Evolutionary conservation across 1,140 invertebrate species (phyloP).

Genomic region (Drosophila serrata): DNA sequence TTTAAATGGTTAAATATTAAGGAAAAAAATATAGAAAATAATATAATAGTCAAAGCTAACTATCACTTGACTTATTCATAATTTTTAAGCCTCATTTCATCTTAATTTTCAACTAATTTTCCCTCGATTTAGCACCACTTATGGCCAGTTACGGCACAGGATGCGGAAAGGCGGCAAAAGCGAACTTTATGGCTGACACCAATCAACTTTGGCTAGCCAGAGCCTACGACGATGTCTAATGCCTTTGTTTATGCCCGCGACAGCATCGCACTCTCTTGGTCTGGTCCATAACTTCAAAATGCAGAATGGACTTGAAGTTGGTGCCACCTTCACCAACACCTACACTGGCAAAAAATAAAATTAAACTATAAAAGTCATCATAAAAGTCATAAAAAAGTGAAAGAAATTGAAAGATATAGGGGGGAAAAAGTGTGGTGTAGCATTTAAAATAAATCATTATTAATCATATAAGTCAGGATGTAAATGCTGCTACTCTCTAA

Average conservation of each 20-base stretch:
- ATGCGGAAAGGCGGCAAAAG: slow-evolving; percentile 49
- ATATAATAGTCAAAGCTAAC: too few relatives aligned
- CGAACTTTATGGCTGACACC: slow-evolving; percentile 82
- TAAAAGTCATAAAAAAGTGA: neutral
- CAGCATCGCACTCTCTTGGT: slow-evolving; percentile 16
- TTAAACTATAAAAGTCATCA: neutral
- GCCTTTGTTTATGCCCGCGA: slow-evolving; percentile 72
- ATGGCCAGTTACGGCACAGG: slow-evolving; percentile 23
- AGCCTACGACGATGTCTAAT: slow-evolving; percentile 70
- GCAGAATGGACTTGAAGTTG: slow-evolving; percentile 29
- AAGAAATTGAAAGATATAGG: neutral
- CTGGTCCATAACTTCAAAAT: slow-evolving; percentile 31
- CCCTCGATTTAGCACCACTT: neutral
- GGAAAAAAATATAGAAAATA: neutral
- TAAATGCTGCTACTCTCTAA: too few relatives aligned
- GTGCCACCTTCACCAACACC: slow-evolving; percentile 22
- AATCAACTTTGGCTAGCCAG: slow-evolving; percentile 78
- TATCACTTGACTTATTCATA: too few relatives aligned
- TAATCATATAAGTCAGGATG: neutral
- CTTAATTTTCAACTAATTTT: neutral
- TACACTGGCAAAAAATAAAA: slow-evolving; percentile 21
- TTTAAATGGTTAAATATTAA: fast-evolving
- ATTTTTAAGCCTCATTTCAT: neutral
- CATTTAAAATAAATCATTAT: neutral
- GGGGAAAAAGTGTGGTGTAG: neutral